phyloP scores from a whole-genome alignment of 2,797 vertebrate species.

The Betta splendens region DNA sequence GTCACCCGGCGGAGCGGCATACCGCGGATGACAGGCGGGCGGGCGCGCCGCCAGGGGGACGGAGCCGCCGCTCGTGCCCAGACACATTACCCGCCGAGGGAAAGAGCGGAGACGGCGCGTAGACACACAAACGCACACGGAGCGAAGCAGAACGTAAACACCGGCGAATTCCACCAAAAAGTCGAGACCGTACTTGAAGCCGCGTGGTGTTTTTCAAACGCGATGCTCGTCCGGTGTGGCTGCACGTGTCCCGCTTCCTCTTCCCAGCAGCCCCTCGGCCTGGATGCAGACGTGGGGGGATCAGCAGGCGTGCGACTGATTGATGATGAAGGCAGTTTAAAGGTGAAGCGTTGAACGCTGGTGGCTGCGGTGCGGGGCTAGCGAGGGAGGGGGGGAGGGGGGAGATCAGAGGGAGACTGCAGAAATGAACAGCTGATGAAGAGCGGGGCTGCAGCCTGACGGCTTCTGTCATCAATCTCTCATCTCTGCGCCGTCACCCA shows the following conservation, averaged over 20 bases:
- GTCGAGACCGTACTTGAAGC: slow-evolving; percentile 43
- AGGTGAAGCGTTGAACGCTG: too few relatives aligned
- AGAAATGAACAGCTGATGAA: slow-evolving; percentile 83
- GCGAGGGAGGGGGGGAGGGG: too few relatives aligned
- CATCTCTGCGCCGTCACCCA: slow-evolving; percentile 65
- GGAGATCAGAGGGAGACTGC: too few relatives aligned
- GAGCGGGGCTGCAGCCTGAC: slow-evolving; percentile 62
- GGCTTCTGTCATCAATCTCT: slow-evolving; percentile 80
- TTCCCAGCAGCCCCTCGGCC: too few relatives aligned
- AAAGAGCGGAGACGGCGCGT: slow-evolving; percentile 15
- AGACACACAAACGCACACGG: too few relatives aligned
- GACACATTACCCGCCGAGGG: slow-evolving; percentile 73
- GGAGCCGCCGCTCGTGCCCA: slow-evolving; percentile 69
- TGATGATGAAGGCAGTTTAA: too few relatives aligned
- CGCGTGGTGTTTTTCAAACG: slow-evolving; percentile 28
- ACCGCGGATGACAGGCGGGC: slow-evolving; percentile 61
- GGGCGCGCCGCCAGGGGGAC: slow-evolving; percentile 46
- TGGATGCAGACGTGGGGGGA: too few relatives aligned
- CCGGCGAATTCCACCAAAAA: slow-evolving; percentile 54
- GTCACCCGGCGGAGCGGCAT: slow-evolving; percentile 73
- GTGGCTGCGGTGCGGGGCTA: too few relatives aligned
- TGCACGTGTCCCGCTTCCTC: too few relatives aligned
- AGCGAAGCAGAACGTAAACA: slow-evolving; percentile 63
- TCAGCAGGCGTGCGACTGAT: too few relatives aligned
- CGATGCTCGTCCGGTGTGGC: too few relatives aligned